Base-by-base conservation (phyloP, 2,888 invertebrate species). In the Drosophila stalkeri region DNA sequence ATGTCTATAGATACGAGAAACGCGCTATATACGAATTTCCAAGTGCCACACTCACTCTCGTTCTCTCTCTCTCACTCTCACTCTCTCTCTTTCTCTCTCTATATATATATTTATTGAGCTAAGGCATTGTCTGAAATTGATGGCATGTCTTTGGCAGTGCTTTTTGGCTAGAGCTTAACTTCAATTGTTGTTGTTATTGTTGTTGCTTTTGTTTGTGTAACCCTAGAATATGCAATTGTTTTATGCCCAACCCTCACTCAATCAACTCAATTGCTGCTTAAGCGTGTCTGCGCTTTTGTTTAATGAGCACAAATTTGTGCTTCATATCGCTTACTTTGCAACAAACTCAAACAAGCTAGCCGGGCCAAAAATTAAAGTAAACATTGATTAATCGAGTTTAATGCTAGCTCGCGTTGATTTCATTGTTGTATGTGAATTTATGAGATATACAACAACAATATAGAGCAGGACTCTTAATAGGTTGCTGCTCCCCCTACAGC, bases 331-430 rank as follows among this genome's bases (percentile, higher is more conserved):
- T 84, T 83, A 73, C 83, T 61, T 18, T 18, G 65, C 59, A 69
- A 55, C 33, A 8, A 20, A 20, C 16, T 9, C 46, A 23, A 35
- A 2, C 46, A 23, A 54, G 54, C 46, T 20, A 54, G 54, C 18
- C 8, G 35, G 39, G 55, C 43, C 64, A 52, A 61, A 77, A 82
- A 78, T 86, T 35, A 79, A 75, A 72, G 80, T 87, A 90, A 90
- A 91, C 85, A 91, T 82, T 82, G 82, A 85, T 90, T 91, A 90
- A 91, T 91, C 80, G 90, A 91, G 81, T 91, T 91, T 80, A 73
- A 47, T 73, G 63, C 49, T 51, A 60, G 49, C 51, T 78, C 37
- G 62, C 74, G 70, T 83, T 82, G 85, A 83, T 82, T 83, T 89
- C 67, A 80, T 82, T 82, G 70, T 75, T 77, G 64, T 51, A 52